phyloP scores from a whole-genome alignment of 2,113 vertebrate genomes.

The Brachyhypopomus occidentalis region DNA sequence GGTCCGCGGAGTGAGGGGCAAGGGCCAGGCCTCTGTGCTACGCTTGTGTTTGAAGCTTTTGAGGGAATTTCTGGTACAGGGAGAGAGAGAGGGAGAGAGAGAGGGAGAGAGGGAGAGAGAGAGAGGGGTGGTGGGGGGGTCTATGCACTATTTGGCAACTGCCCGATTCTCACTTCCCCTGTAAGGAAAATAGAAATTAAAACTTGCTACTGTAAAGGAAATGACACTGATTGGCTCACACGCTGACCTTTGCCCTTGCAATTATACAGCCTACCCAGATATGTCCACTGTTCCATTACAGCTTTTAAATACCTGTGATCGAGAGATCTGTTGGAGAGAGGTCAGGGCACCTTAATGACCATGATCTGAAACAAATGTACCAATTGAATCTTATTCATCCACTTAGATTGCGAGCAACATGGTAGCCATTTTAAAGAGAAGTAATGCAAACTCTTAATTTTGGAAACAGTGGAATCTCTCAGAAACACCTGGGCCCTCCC shows the following conservation, averaged over 20 bases:
- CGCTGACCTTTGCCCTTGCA: neutral
- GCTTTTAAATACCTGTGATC: constrained; percentile 3
- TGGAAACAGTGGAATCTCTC: constrained; percentile 47
- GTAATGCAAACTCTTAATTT: constrained; percentile 24
- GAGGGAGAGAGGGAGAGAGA: no score
- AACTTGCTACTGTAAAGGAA: constrained; percentile 29
- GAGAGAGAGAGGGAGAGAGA: constrained; percentile 54
- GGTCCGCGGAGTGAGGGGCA: constrained; percentile 66
- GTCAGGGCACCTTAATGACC: constrained; percentile 21
- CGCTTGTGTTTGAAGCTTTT: constrained; percentile 74
- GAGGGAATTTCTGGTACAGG: constrained; percentile 65
- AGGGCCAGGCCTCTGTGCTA: constrained; percentile 76
- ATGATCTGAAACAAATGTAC: constrained; percentile 14
- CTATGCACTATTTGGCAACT: constrained; percentile 40
- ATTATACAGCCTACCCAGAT: constrained; percentile 8
- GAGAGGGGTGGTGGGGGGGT: neutral
- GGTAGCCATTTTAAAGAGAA: constrained; percentile 8
- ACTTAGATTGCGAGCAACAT: constrained; percentile 7
- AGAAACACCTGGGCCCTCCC: constrained; percentile 31
- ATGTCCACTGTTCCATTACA: no score
- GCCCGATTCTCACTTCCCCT: constrained; percentile 18
- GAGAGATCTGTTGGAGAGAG: neutral
- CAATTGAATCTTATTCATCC: constrained; percentile 31
- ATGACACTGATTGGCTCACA: constrained; percentile 33
- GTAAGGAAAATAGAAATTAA: constrained; percentile 18